Evolutionary conservation across 2,113 vertebrate species (phyloP), one percentile per base, ranked within the genome.

Genomic region (Nerophis lumbriciformis): DNA sequence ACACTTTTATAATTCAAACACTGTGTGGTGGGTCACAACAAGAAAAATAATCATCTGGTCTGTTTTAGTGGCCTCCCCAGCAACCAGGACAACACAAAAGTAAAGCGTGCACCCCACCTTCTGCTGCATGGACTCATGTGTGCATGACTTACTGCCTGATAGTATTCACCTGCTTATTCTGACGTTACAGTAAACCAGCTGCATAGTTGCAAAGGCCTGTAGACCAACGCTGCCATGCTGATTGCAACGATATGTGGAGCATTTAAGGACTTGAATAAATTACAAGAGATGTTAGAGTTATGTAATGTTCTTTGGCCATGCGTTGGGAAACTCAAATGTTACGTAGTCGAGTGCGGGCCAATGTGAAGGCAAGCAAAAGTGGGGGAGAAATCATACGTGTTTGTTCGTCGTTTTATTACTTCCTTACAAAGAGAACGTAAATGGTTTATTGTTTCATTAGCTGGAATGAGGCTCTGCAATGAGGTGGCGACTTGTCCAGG

Each of bases 41-140:
- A 63, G 67, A 59, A 75, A 81, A 79, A 79, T 65, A 71, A 77
- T 66, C 69, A 55, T 61, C 36, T 50, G 53, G 36, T 66, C 5
- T 75, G 65, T 77, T 79, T 85, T 78, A 79, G 68, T 68, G 67
- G 9, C 69, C 75, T 78, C 72, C 69, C 53, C 72, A 77, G 82
- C 47, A 64, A 77, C 72, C 54, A 19, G 38, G 64, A 80, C 77
- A 82, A 77, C 76, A 71, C 10, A 0, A 54, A 70, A 10, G 68
- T 51, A 14, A 6, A 49, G 65, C 48, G 47, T 14, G n/a, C 19
- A 58, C 70, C 61, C 57, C 76, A 47, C 50, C 71, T 60, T 53
- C 61, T 37, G 54, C 50, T 53, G 51, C 51, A 13, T 28, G 19
- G 55, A 35, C 66, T 76, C 53, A 8, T 38, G 67, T 69, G 59